Evolutionary conservation across 2,797 vertebrate genomes (phyloP), one percentile per base, ranked within the genome.

Genomic region (Erethizon dorsatum): DNA sequence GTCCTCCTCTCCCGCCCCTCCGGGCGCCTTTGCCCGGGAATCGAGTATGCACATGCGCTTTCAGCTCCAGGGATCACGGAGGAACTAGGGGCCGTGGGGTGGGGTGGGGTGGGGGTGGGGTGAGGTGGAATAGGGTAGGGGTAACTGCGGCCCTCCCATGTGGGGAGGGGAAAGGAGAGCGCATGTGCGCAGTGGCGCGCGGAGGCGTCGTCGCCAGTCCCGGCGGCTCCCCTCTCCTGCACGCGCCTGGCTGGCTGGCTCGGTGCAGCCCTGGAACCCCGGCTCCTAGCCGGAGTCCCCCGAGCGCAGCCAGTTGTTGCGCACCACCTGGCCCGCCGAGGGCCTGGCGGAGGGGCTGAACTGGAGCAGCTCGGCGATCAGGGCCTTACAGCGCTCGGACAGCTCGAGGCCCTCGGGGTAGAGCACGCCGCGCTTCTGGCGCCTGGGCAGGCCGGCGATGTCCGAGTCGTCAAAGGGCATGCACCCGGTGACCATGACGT

Each of bases 401-500:
- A 99, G 97, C 0, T 96, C 91, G 15, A 98, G 83, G 14, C 96
- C 96, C 5, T 98, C 97, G 0, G 98, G 98, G 95, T 98, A 99
- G 52, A 97, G 95, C 75, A 99, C 98, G 4, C 98, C 98, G 56
- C 97, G 98, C 95, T 98, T 98, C 97, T 99, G 99, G 80, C 95
- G 97, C 77, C 98, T 93, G 24, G 98, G 98, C 92, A 99, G 97
- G 88, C 97, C 98, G 37, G 91, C 96, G 54, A 99, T 85, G 47
- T 98, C 98, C 20, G 96, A 97, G 2, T 99, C 98, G 0, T 99
- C 98, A 65, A 98, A 99, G 59, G 99, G 99, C 98, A 99, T 98
- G 94, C 95, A 98, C 45, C 99, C 98, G 0, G 98, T 98, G 87
- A 99, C 98, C 99, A 99, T 99, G 97, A 99, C 96, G 6, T 99